phyloP scores from a whole-genome alignment of 2,888 invertebrate species.

The Abrostola tripartita region DNA sequence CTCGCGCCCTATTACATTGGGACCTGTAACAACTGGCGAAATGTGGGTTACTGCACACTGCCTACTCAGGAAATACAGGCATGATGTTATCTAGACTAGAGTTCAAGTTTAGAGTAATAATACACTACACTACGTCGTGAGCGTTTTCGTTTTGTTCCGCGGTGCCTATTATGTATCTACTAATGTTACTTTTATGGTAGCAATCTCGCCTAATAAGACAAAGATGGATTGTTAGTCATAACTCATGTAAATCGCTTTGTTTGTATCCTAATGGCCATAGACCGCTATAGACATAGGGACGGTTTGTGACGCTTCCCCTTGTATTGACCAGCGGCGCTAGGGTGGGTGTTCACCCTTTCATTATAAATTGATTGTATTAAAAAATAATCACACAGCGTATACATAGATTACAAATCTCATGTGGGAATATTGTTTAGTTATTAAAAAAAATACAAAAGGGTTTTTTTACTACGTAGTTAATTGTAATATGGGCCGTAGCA shows the following conservation, averaged over 20 bases:
- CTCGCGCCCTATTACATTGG: too few relatives aligned
- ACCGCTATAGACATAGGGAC: slow-evolving; percentile 18
- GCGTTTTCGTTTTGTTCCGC: too few relatives aligned
- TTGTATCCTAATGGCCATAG: slow-evolving; percentile 16
- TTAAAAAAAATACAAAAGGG: neutral
- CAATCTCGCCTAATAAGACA: neutral
- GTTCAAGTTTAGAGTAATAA: too few relatives aligned
- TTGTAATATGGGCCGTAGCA: neutral
- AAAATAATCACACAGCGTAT: slow-evolving; percentile 26
- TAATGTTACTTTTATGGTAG: neutral
- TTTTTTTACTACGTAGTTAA: neutral
- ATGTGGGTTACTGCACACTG: too few relatives aligned
- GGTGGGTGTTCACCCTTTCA: slow-evolving; percentile 13
- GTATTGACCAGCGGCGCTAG: slow-evolving; percentile 3
- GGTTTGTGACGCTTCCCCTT: slow-evolving; percentile 17
- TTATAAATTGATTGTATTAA: slow-evolving; percentile 32
- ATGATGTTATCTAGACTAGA: too few relatives aligned
- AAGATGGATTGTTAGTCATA: slow-evolving; percentile 15
- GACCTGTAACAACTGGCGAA: too few relatives aligned
- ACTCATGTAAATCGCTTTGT: slow-evolving; percentile 22
- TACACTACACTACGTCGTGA: too few relatives aligned
- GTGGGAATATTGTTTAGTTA: slow-evolving; percentile 7
- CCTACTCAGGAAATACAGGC: too few relatives aligned
- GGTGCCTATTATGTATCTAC: too few relatives aligned
- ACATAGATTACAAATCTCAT: neutral